A percentile compares a stretch with the other conserved stretches of the same genome.
phyloP scores from a whole-genome alignment of 2,113 vertebrate species.

The Ctenodactylus gundi region DNA sequence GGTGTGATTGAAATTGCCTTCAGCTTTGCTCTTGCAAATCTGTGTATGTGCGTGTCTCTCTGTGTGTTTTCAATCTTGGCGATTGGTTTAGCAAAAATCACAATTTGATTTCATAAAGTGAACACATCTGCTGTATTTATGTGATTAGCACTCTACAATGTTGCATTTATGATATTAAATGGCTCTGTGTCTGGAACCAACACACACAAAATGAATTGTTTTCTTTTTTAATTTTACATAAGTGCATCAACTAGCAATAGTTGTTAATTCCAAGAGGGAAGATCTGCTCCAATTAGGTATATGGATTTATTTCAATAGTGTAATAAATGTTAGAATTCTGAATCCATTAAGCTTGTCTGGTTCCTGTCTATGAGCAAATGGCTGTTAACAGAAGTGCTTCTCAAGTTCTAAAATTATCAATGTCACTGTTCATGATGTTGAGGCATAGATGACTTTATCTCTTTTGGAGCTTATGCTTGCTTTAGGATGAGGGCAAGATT shows the following conservation, averaged over 20 bases:
- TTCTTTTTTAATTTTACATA: background rate
- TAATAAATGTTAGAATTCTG: background rate
- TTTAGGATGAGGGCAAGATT: background rate
- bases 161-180: conserved; percentile 2
- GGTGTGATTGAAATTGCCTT: background rate
- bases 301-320: background rate
- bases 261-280: background rate
- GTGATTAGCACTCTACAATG: background rate
- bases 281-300: background rate
- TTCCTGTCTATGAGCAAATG: background rate
- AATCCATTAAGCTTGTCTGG: background rate
- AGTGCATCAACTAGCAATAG: background rate
- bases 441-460: background rate
- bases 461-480: background rate
- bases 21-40: background rate
- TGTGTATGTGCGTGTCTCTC: no score
- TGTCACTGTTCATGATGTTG: background rate
- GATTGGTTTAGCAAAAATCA: background rate
- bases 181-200: background rate
- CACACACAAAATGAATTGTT: background rate
- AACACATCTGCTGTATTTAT: conserved; percentile 43
- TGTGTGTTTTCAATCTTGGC: background rate
- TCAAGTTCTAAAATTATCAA: background rate
- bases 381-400: background rate
- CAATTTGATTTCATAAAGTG: background rate